Evolutionary conservation across 2,888 invertebrate genomes (phyloP).

Genomic region (Seira ritae): DNA sequence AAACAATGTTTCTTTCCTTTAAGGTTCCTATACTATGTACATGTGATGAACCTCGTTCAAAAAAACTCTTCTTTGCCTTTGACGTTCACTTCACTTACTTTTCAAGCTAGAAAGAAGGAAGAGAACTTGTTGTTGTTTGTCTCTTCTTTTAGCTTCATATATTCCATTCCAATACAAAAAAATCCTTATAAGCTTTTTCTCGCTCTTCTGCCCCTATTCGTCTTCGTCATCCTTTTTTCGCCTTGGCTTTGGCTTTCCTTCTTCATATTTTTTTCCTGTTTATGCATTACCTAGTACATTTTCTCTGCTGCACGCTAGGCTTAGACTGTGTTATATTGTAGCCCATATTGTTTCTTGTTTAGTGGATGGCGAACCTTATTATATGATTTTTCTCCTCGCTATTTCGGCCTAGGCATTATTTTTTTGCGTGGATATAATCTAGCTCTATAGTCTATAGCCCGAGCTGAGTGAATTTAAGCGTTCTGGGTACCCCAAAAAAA

Average conservation of each 20-base stretch:
- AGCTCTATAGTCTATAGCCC: background rate
- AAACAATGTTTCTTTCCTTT: too few relatives aligned
- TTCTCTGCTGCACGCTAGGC: background rate
- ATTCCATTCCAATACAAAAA: background rate
- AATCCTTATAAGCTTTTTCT: background rate
- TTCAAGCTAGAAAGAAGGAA: background rate
- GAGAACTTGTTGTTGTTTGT: slow-evolving; percentile 23
- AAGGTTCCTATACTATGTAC: too few relatives aligned
- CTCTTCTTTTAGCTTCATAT: background rate
- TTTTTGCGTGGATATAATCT: background rate
- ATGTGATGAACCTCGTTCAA: background rate
- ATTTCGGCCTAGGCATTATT: background rate
- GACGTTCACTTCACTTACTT: slow-evolving; percentile 3
- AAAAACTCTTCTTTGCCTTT: background rate
- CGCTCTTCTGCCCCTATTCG: background rate
- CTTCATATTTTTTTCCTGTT: background rate
- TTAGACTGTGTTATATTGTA: background rate
- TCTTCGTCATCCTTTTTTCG: background rate
- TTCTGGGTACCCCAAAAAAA: slow-evolving; percentile 6
- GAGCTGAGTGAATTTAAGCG: background rate
- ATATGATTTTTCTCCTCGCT: background rate
- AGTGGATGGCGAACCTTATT: background rate
- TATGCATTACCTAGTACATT: background rate
- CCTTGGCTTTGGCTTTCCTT: background rate
- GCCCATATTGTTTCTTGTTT: slow-evolving; percentile 20